Evolutionary conservation across 2,113 vertebrate species (phyloP).

Genomic region (Acrocephalus kingi): DNA sequence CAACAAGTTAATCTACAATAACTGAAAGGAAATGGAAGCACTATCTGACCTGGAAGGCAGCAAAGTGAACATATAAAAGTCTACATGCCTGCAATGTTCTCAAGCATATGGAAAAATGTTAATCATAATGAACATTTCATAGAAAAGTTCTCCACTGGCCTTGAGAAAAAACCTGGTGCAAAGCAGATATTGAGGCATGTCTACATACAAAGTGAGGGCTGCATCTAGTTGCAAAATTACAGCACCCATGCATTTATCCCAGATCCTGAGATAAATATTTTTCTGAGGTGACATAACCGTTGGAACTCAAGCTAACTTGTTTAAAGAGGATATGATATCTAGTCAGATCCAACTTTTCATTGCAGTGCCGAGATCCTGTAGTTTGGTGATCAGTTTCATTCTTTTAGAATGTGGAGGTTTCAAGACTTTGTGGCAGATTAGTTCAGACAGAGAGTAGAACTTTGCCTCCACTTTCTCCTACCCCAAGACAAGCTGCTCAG

Average conservation of each 20-base stretch:
- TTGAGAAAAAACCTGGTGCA: neutral
- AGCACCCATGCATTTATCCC: neutral
- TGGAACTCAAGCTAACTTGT: neutral
- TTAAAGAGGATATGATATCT: neutral
- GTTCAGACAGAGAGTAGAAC: neutral
- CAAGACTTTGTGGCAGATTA: neutral
- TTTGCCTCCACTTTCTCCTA: neutral
- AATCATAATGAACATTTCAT: neutral
- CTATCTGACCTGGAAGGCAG: neutral
- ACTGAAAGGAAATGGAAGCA: neutral
- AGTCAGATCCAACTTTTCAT: neutral
- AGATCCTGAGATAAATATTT: neutral
- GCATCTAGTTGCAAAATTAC: neutral
- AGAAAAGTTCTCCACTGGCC: neutral
- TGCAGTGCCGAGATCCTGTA: neutral
- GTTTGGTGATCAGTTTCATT: neutral
- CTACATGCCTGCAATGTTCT: neutral
- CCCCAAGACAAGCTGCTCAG: neutral
- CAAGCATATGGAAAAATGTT: neutral
- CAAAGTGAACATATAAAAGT: neutral
- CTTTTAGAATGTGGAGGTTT: neutral
- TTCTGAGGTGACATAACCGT: neutral
- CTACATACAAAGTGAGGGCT: neutral
- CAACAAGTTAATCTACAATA: neutral
- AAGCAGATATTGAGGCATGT: neutral